Conservation (phyloP, 2,113 vertebrate genomes). For the Rynchops niger region DNA sequence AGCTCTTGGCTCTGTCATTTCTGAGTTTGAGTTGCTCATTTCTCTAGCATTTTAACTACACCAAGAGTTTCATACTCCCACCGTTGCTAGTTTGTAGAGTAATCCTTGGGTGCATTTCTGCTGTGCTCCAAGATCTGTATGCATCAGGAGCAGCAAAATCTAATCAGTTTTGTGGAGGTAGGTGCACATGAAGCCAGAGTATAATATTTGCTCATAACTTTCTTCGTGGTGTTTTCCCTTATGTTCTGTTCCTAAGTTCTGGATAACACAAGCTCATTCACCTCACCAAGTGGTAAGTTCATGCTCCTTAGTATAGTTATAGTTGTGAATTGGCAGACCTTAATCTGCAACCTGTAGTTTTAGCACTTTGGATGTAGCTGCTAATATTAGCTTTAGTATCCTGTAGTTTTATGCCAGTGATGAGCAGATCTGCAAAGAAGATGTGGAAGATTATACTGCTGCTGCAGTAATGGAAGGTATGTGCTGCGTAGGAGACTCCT, state of each 20-base stretch:
- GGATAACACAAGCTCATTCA: conserved; percentile 55
- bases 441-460: neutral
- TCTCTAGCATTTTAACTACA: neutral
- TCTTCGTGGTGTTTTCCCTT: neutral
- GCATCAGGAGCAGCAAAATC: neutral
- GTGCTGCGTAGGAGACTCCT: neutral
- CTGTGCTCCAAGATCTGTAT: neutral
- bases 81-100: neutral
- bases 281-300: conserved; percentile 70
- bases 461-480: neutral
- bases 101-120: neutral
- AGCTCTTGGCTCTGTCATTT: neutral
- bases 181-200: neutral
- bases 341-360: neutral
- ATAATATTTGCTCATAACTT: neutral
- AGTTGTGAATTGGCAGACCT: neutral
- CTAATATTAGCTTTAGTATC: neutral
- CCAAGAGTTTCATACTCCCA: neutral
- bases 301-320: neutral
- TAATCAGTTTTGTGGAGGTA: neutral
- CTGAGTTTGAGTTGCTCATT: neutral
- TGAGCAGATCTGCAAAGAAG: neutral
- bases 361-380: neutral
- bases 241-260: conserved; percentile 61
- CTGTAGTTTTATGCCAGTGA: neutral